Evolutionary conservation across 2,113 vertebrate species (phyloP).

Genomic region (Hemiprocne comata): DNA sequence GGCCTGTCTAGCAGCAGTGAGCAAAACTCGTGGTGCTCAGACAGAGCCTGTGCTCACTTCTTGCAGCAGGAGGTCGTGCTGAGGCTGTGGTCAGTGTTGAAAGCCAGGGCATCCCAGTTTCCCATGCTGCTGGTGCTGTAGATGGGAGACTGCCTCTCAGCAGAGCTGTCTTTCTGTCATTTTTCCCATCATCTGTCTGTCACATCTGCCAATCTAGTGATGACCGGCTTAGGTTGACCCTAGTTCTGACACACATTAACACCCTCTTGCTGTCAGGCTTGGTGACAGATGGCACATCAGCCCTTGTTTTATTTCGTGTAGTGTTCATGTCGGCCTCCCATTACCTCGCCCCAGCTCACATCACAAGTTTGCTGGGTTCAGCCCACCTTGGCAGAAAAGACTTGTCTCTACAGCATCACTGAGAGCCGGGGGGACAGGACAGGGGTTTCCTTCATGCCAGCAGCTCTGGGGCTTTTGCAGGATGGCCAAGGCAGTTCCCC

Average conservation of each 20-base stretch:
- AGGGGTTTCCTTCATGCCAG: neutral
- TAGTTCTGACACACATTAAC: constrained; percentile 47
- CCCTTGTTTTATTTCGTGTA: neutral
- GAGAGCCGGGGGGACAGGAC: neutral
- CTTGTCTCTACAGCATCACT: neutral
- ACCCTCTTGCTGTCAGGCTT: constrained; percentile 28
- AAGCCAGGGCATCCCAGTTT: neutral
- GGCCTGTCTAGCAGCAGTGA: too few species aligned
- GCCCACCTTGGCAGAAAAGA: neutral
- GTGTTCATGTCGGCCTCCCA: neutral
- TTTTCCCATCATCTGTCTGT: constrained; percentile 26
- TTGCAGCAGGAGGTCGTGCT: fast-evolving
- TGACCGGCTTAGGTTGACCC: constrained; percentile 36
- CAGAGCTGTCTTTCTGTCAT: neutral
- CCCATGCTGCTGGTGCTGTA: neutral
- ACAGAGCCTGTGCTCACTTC: neutral
- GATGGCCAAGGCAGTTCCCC: fast-evolving
- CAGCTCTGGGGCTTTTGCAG: neutral
- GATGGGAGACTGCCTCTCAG: neutral
- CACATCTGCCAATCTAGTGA: constrained; percentile 39
- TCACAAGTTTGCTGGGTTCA: neutral
- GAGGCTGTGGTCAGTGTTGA: neutral
- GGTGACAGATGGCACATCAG: constrained; percentile 27
- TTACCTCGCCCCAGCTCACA: neutral
- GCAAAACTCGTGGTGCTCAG: too few species aligned